These are phyloP conservation scores for Lipophrys pholis DNA, from an alignment of 2,113 vertebrate genomes.

Conservation along the genomic window DNA sequence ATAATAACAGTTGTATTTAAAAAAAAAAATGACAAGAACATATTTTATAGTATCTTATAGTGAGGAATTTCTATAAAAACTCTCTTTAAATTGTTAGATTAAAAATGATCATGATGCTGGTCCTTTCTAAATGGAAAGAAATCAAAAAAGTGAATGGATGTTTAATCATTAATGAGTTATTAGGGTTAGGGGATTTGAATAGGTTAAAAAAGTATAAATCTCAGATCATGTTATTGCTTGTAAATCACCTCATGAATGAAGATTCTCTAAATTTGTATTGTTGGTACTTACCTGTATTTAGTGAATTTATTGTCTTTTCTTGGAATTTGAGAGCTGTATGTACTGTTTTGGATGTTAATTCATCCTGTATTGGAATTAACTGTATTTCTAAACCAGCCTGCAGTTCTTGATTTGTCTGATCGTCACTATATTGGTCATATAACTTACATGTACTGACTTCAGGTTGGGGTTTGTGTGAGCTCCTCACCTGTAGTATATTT, in stretches of 20 bases:
- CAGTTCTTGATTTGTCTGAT: constrained; percentile 3
- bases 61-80: too few species aligned
- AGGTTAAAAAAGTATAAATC: too few species aligned
- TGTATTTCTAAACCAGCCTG: neutral
- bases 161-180: too few species aligned
- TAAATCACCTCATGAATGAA: too few species aligned
- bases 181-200: too few species aligned
- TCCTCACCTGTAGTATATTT: constrained; percentile 14
- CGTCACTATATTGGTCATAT: constrained; percentile 10
- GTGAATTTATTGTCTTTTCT: neutral
- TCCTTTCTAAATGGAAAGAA: neutral
- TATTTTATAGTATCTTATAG: too few species aligned
- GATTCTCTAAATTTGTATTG: too few species aligned
- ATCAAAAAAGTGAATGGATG: too few species aligned
- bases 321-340: neutral
- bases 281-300: neutral
- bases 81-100: too few species aligned
- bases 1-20: too few species aligned
- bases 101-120: neutral
- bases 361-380: neutral
- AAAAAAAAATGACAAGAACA: too few species aligned
- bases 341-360: neutral
- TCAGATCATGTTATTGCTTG: too few species aligned
- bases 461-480: constrained; percentile 7
- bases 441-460: constrained; percentile 15